Base-by-base conservation (phyloP, 1,140 invertebrate genomes). In the Drosophila yakuba region DNA sequence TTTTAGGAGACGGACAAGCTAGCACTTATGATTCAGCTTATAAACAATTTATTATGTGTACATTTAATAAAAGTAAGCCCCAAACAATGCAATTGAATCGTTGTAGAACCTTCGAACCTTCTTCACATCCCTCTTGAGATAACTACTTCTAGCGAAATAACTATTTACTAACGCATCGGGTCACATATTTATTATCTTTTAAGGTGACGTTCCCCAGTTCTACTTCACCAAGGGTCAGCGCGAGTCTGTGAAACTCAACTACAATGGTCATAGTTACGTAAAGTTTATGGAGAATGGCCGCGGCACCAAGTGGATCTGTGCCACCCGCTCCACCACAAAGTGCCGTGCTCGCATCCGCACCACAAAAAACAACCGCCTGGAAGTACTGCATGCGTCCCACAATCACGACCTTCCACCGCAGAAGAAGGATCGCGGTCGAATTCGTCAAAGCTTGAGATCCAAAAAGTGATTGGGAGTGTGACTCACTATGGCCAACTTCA, bases 251-350 rank as follows among this genome's bases (percentile, higher is more conserved):
- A 92, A 91, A 51, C 74, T 92, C 1, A 90, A 91, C 51, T 91
- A 89, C 47, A 52, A 25, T 15, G 81, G 81, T 1, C 88, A 90
- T 61, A 68, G 81, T 23, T 92, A 66, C 61, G 91, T 92, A 1
- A 92, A 91, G 59, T 91, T 86, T 25, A 90, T 92, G 90, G 73
- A 88, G 36, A 92, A 92, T 25, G 81, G 80, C 2, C 78, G 78
- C 35, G 91, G 91, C 20, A 86, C 63, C 15, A 92, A 92, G 44
- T 92, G 91, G 91, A 89, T 92, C 14, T 92, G 91, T 66, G 75
- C 91, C 39, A 92, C 85, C 7, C 77, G 91, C 11, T 91, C 85
- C 17, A 80, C 91, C 4, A 92, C 91, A 36, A 92, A 91, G 59
- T 92, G 91, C 41, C 78, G 83, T 0, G 91, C 91, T 6, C 78